These are phyloP conservation scores for Poecilia velifera DNA, from an alignment of 2,797 vertebrate genomes.

Conservation along the genomic window DNA sequence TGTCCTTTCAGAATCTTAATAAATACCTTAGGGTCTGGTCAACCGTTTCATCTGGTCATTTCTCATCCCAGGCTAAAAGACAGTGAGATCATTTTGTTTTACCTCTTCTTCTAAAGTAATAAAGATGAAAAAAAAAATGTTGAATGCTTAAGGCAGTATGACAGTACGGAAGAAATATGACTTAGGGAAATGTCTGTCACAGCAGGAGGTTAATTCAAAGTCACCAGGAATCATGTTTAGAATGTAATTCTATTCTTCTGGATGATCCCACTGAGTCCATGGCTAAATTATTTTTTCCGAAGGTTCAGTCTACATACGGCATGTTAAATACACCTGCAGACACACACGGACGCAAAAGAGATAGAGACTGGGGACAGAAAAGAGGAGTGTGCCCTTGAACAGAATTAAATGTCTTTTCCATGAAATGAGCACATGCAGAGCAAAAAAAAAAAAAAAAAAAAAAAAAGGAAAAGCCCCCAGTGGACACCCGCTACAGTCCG, in stretches of 20 bases:
- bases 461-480: conserved; percentile 31
- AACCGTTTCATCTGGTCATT: conserved; percentile 5
- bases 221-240: conserved; percentile 56
- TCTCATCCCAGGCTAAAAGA: conserved; percentile 5
- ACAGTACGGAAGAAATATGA: conserved; percentile 36
- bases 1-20: conserved; percentile 1
- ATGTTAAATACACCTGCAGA: conserved; percentile 51
- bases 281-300: conserved; percentile 59
- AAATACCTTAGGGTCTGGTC: not conserved
- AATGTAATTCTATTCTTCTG: conserved; percentile 65
- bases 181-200: conserved; percentile 48
- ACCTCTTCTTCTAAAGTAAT: conserved; percentile 14
- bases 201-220: conserved; percentile 68
- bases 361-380: conserved; percentile 14
- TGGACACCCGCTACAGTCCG: conserved; percentile 56
- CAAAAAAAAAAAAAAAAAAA: conserved; percentile 5
- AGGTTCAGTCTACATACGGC: conserved; percentile 34
- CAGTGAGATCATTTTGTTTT: conserved; percentile 20
- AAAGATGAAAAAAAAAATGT: conserved; percentile 25
- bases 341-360: conserved; percentile 19
- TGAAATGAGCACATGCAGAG: conserved; percentile 35
- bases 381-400: conserved; percentile 65
- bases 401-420: conserved; percentile 69
- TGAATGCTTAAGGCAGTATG: conserved; percentile 10
- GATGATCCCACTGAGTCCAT: conserved; percentile 55